These are phyloP conservation scores for Drosophila nigrodunni DNA, from an alignment of 1,140 invertebrate genomes.

Conservation along the genomic window DNA sequence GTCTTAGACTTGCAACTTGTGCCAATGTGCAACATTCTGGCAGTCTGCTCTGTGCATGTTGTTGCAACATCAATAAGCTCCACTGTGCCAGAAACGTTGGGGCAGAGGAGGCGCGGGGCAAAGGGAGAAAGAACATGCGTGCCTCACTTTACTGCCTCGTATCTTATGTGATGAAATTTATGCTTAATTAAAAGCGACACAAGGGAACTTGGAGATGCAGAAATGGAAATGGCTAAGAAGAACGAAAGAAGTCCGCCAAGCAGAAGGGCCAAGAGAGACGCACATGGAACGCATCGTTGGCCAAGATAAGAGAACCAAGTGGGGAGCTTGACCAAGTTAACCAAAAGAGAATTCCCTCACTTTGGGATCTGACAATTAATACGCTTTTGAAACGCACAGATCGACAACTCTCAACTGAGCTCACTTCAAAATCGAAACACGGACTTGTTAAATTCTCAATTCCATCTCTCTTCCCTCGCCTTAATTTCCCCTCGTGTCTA, in stretches of 20 bases:
- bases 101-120: not conserved
- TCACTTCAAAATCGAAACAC: constrained; percentile 16
- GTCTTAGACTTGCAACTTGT: constrained; percentile 26
- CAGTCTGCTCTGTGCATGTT: constrained; percentile 54
- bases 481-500: constrained; percentile 50
- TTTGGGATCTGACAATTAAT: constrained; percentile 71
- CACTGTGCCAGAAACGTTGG: not conserved
- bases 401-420: constrained; percentile 35
- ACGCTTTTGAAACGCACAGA: constrained; percentile 83
- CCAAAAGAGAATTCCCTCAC: constrained; percentile 33
- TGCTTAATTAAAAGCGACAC: constrained; percentile 84
- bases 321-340: constrained; percentile 26
- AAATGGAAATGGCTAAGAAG: not conserved
- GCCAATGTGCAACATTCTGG: not conserved
- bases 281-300: constrained; percentile 23
- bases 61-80: constrained; percentile 72
- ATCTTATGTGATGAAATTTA: constrained; percentile 84
- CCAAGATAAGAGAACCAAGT: constrained; percentile 11
- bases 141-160: constrained; percentile 59
- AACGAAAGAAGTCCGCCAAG: no score
- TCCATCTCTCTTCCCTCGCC: not conserved
- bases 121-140: constrained; percentile 50
- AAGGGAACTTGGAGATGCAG: constrained; percentile 14
- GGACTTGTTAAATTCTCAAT: not conserved
- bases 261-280: not conserved